Evolutionary conservation across 92 coral and sea anemone genomes (phyloP).

Genomic region (Siderastrea radians): DNA sequence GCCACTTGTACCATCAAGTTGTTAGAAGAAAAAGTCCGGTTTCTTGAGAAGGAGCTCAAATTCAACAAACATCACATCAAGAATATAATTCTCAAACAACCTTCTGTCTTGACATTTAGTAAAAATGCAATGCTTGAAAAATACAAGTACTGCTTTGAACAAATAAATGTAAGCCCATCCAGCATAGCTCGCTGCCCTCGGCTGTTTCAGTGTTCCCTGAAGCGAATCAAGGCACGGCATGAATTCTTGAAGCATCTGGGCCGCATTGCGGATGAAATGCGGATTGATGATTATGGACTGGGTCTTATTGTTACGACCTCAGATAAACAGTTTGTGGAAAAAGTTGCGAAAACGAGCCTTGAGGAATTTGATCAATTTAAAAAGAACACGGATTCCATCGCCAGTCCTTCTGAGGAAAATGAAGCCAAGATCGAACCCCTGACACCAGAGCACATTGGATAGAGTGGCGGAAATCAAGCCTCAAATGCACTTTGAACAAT

Average conservation of each 20-base stretch:
- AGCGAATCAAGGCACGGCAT: conserved; percentile 89
- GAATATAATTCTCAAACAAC: conserved; percentile 93
- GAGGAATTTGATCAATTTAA: conserved; percentile 83
- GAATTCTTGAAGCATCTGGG: conserved; percentile 79
- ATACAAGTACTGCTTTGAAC: conserved; percentile 83
- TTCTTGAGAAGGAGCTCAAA: conserved; percentile 84
- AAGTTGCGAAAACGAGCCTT: conserved; percentile 74
- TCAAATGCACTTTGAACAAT: background rate
- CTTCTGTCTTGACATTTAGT: conserved; percentile 91
- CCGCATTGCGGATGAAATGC: conserved; percentile 73
- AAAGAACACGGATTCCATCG: conserved; percentile 21
- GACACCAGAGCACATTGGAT: background rate
- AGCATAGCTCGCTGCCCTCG: conserved; percentile 96
- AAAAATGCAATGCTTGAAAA: conserved; percentile 79
- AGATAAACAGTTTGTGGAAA: conserved; percentile 85
- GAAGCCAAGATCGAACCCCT: background rate
- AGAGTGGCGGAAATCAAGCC: background rate
- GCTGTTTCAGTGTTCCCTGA: conserved; percentile 92
- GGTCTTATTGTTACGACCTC: conserved; percentile 89
- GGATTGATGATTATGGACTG: conserved; percentile 89
- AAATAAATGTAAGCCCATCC: conserved; percentile 79
- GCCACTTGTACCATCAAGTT: conserved; percentile 82
- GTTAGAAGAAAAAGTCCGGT: conserved; percentile 68
- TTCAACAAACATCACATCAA: conserved; percentile 90
- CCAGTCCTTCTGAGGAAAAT: background rate